These are phyloP conservation scores for Nyctibius bracteatus DNA, from an alignment of 2,113 vertebrate genomes.

Conservation along the genomic window DNA sequence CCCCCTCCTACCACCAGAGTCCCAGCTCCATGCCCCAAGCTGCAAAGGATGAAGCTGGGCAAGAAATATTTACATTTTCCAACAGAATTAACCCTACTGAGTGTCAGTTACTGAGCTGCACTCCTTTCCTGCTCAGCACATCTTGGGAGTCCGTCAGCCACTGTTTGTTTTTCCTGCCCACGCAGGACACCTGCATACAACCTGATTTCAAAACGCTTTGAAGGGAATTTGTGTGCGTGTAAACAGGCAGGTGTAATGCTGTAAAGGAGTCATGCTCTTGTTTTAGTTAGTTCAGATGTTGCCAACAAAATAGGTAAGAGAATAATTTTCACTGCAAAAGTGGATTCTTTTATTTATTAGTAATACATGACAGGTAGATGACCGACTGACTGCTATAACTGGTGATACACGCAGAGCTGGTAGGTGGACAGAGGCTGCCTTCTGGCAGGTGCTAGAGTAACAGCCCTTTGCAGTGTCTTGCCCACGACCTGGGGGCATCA, in stretches of 20 bases:
- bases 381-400: background rate
- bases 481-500: background rate
- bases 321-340: background rate
- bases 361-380: background rate
- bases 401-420: background rate
- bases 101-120: background rate
- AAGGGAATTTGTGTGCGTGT: background rate
- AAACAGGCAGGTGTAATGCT: background rate
- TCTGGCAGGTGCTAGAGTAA: background rate
- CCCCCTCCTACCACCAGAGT: background rate
- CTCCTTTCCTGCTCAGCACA: background rate
- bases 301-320: background rate
- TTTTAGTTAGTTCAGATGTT: background rate
- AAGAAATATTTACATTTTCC: background rate
- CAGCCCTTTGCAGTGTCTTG: background rate
- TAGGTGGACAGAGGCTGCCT: background rate
- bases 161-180: background rate
- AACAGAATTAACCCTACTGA: background rate
- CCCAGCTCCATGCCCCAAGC: background rate
- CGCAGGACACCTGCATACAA: background rate
- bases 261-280: background rate
- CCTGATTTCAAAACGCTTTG: background rate
- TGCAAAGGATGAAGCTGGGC: background rate
- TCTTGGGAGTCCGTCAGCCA: fast-evolving
- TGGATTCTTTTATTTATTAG: background rate